Base-by-base conservation (phyloP, 2,888 invertebrate species). In the Cantharis nigra region DNA sequence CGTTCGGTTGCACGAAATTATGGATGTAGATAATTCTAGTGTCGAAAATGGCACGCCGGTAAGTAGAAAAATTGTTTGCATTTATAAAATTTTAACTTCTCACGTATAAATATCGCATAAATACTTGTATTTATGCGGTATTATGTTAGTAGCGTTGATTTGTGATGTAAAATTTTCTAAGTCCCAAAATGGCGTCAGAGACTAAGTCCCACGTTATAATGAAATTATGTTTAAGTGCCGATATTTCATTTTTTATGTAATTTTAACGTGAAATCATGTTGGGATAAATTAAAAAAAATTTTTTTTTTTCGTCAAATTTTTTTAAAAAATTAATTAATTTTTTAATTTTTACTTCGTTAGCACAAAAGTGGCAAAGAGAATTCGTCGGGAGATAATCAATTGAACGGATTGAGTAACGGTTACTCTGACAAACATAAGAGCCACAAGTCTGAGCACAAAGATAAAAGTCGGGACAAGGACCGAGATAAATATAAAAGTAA, bases 171-270 rank as follows among this genome's bases (percentile, higher is more conserved):
- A 92, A 89, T 91, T 91, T 91, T 92, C 91, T 91, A 94, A 94
- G 94, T 94, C 94, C 94, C 93, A 94, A 94, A 93, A 95, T 95
- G 95, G 95, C 95, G 95, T 93, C 94, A 92, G 91, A 91, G 91
- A 91, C 91, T 91, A 92, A 93, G 92, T 92, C 91, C 92, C 91
- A 89, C 88, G 89, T 90, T 71, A 28, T 33, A 49, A 65, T 74
- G n/a, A 7, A 28, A 23, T 62, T 67, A 67, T 67, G 65, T 67
- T 67, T 23, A 67, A 67, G 65, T 67, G 23, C 23, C 49, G 69
- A 30, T n/a, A 49, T 49, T 49, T n/a, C 2, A 13, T n/a, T 23
- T 67, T 20, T 67, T 20, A 11, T 26, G 13, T 1, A 7, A 18
- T 20, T 67, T 67, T 67, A 16, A 67, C 13, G 67, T n/a, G 26